Conservation (phyloP, 2,797 vertebrate genomes). For the Sebastes iracundus region DNA sequence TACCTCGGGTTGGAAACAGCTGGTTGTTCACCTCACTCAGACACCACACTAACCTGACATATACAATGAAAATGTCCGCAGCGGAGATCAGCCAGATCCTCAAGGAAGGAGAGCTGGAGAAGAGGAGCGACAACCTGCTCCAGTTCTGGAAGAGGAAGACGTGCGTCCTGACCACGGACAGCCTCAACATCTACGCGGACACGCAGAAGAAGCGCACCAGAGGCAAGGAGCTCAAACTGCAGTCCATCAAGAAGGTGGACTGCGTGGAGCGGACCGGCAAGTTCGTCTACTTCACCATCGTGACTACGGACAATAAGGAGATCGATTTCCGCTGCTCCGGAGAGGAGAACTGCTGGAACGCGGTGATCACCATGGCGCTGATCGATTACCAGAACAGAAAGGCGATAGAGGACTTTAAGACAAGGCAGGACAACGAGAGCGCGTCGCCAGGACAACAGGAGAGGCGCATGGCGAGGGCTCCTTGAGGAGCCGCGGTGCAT, state of each 20-base stretch:
- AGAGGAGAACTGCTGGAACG: conserved; percentile 93
- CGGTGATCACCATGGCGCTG: conserved; percentile 94
- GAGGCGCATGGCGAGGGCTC: conserved; percentile 83
- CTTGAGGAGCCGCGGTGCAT: conserved; percentile 66
- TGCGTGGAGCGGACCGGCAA: conserved; percentile 97
- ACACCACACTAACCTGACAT: too few species aligned
- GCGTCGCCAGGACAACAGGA: conserved; percentile 83
- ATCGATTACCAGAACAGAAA: conserved; percentile 96
- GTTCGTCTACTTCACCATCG: conserved; percentile 97
- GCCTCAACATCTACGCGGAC: conserved; percentile 91
- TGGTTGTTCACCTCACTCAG: too few species aligned
- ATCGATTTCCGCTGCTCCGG: conserved; percentile 95
- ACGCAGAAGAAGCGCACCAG: conserved; percentile 87
- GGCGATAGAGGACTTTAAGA: conserved; percentile 92
- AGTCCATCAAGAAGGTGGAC: conserved; percentile 94
- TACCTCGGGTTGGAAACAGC: conserved; percentile 3
- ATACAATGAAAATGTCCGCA: conserved; percentile 83
- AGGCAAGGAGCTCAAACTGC: conserved; percentile 92
- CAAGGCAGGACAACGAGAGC: conserved; percentile 86
- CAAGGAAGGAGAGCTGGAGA: conserved; percentile 96
- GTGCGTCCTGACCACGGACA: conserved; percentile 93
- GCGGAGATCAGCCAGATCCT: conserved; percentile 84
- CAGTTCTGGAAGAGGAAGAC: conserved; percentile 97
- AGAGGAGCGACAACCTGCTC: conserved; percentile 95
- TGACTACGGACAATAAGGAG: conserved; percentile 94